phyloP scores from a whole-genome alignment of 1,140 invertebrate species.

The Drosophila equinoxialis region DNA sequence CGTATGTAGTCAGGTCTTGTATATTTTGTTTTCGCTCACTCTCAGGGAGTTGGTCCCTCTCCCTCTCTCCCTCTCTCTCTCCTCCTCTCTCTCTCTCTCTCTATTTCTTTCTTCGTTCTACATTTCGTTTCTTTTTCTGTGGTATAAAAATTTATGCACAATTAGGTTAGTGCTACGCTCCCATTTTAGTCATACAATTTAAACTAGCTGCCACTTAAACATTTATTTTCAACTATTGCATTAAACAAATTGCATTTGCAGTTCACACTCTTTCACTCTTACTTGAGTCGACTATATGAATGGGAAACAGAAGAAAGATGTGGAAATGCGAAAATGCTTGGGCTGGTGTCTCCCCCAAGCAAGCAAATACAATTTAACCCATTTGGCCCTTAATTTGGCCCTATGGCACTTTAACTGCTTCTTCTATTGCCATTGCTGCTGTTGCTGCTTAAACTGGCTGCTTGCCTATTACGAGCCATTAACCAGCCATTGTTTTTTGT shows the following conservation, averaged over 20 bases:
- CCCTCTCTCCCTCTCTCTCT: not conserved
- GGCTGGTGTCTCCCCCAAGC: not conserved
- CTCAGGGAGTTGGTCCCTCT: no score
- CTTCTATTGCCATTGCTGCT: not conserved
- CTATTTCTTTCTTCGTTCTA: not conserved
- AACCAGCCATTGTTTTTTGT: constrained; percentile 69
- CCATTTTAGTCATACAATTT: constrained; percentile 2
- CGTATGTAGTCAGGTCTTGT: constrained; percentile 4
- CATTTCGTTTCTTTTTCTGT: not conserved
- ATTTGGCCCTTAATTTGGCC: not conserved
- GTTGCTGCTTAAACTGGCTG: constrained; percentile 2
- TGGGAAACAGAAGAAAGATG: not conserved
- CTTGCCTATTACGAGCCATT: constrained; percentile 63
- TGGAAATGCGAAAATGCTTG: not conserved
- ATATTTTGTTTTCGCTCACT: no score
- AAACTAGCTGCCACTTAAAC: constrained; percentile 2
- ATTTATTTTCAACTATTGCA: constrained; percentile 46
- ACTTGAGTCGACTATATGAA: not conserved
- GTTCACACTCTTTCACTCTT: constrained; percentile 27
- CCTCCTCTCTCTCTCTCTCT: not conserved
- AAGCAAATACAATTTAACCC: constrained; percentile 10
- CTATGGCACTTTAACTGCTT: not conserved
- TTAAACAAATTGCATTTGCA: constrained; percentile 55
- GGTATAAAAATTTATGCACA: constrained; percentile 64
- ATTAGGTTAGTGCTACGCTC: constrained; percentile 45